Conservation (phyloP, 1,140 invertebrate genomes). For the Heliconius hewitsoni region DNA sequence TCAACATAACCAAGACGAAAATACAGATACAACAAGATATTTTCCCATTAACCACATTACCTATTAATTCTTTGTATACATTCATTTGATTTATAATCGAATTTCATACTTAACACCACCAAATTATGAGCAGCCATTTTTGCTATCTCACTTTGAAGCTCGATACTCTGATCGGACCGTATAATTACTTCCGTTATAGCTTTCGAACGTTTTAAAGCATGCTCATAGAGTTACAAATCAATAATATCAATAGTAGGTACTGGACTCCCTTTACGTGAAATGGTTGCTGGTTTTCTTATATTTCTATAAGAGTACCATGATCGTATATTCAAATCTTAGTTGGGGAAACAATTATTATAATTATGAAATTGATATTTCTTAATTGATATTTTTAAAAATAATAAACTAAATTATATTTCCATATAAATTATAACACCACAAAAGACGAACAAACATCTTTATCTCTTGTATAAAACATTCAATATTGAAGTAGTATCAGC, state of each 20-base stretch:
- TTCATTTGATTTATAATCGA: background rate
- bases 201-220: slow-evolving; percentile 21
- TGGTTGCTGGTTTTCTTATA: no score
- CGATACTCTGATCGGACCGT: slow-evolving; percentile 17
- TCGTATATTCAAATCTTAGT: no score
- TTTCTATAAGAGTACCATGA: no score
- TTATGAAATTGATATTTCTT: no score
- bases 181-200: slow-evolving; percentile 37
- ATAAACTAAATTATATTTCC: no score
- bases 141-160: slow-evolving; percentile 11
- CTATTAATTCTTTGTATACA: background rate
- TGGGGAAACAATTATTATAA: no score
- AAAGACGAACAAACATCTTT: background rate
- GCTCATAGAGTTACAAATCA: background rate
- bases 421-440: background rate
- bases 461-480: background rate
- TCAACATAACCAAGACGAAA: no score
- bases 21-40: no score
- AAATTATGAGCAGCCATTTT: background rate
- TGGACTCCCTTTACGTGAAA: no score
- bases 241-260: background rate
- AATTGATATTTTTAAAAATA: no score
- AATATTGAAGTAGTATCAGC: background rate
- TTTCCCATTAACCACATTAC: no score
- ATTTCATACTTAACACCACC: slow-evolving; percentile 1